Evolutionary conservation across 2,797 vertebrate species (phyloP), one percentile per base, ranked within the genome.

Genomic region (Vireo griseus): DNA sequence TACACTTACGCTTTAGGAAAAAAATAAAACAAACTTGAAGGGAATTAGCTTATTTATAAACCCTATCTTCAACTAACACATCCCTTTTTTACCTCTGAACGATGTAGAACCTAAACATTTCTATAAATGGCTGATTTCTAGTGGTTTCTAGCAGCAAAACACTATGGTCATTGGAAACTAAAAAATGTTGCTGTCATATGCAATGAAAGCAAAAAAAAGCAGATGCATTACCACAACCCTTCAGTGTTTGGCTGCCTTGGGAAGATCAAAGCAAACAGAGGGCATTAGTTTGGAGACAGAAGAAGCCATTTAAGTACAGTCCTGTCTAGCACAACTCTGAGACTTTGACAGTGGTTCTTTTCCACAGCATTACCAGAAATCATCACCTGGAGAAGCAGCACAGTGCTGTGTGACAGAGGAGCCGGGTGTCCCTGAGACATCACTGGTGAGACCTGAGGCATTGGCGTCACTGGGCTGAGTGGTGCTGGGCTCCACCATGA

Each of bases 401-500:
- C 0, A 0, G n/a, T 21, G n/a, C 28, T 5, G 10, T 22, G 6
- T 2, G 13, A 6, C 15, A 51, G 45, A 59, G 45, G 45, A 75
- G 37, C 22, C 1, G 4, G 52, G 45, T n/a, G 28, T 45, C 47
- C 54, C 62, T 52, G 18, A 7, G 8, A 19, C 17, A 19, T 0
- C 6, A 5, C 52, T 44, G 61, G 28, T 16, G 45, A 24, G n/a
- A 59, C 28, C 45, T 19, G 39, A 24, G 82, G 39, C 1, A 0
- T 1, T 67, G 62, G 22, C 71, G 67, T 4, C 39, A 5, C 5
- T 2, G 28, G 22, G 8, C 9, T 2, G 3, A 22, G 37, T 0
- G 37, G 37, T 42, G 69, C 61, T 59, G 25, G 0, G 0, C 37
- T 58, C 35, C 61, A 39, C 52, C n/a, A 2, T 0, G 15, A 44